These are phyloP conservation scores for Ferrisia virgata DNA, from an alignment of 2,888 invertebrate genomes.

Conservation along the genomic window DNA sequence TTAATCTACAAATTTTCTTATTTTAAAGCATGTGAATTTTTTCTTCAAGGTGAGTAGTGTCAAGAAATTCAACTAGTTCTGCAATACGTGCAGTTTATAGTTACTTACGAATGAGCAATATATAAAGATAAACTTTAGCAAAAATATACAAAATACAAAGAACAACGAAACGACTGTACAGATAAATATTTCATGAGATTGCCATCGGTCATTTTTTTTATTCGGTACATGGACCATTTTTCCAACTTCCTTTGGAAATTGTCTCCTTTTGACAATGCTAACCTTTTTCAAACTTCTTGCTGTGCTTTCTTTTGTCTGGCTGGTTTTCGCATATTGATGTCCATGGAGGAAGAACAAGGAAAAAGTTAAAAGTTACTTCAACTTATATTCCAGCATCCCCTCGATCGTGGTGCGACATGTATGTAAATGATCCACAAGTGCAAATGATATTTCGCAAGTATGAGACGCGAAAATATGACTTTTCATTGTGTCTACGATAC, in stretches of 20 bases:
- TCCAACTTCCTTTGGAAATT: not conserved
- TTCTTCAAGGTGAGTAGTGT: no score
- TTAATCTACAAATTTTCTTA: no score
- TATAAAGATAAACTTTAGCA: not conserved
- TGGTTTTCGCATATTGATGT: not conserved
- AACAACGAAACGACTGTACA: not conserved
- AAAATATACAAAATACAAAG: not conserved
- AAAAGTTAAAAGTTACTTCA: not conserved
- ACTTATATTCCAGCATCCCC: not conserved
- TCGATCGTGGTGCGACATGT: not conserved
- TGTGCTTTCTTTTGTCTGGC: not conserved
- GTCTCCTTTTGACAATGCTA: not conserved
- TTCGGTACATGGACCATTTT: slow-evolving; percentile 5
- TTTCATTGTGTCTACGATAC: no score
- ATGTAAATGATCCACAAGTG: no score
- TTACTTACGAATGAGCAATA: not conserved
- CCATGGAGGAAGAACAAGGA: not conserved
- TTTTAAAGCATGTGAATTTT: no score
- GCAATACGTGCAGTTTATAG: no score
- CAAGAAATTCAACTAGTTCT: no score
- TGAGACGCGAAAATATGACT: not conserved
- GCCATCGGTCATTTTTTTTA: not conserved
- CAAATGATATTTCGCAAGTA: no score
- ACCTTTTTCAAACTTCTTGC: not conserved
- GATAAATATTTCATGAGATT: not conserved